Evolutionary conservation across 2,797 vertebrate species (phyloP), one percentile per base, ranked within the genome.

Genomic region (Enteromius viviparus): DNA sequence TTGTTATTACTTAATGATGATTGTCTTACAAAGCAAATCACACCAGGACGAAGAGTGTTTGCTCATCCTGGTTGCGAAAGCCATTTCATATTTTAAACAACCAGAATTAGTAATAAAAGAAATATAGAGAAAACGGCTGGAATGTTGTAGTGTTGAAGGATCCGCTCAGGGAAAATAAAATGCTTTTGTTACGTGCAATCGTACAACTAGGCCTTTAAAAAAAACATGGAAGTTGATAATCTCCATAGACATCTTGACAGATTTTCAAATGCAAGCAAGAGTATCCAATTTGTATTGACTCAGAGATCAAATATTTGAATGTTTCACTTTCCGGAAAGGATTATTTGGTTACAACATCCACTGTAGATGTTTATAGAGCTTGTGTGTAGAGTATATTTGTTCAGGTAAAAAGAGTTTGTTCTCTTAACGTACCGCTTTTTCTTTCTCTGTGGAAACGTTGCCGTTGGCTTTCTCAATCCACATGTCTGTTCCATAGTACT

Each of bases 81-180:
- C 70, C 26, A 47, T 72, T 69, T 84, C 64, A 23, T 71, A 80
- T 42, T 81, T 71, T 55, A 72, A 53, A 84, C 53, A 87, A 53
- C 21, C 62, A 37, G 66, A 82, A 71, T 84, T 78, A 85, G 60
- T 82, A 79, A 72, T 19, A 80, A 51, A 74, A 26, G 14, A 58
- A 68, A 40, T 32, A 70, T 32, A 70, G 83, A 49, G 79, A 68
- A 84, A 87, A 90, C 90, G 87, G 89, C 83, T 79, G 87, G 89
- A 90, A 92, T 87, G 88, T 84, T 91, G 90, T 95, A 95, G 94
- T 94, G 94, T 94, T 55, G 86, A 80, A 87, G 86, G 86, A 91
- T 88, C 89, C 87, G 2, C 83, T 78, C 23, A 83, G 76, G 85
- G 90, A 84, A 78, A 83, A 47, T 40, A 83, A 91, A 90, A 92